Evolutionary conservation across 2,797 vertebrate genomes (phyloP).

Genomic region (Cryptoblepharus egeriae): DNA sequence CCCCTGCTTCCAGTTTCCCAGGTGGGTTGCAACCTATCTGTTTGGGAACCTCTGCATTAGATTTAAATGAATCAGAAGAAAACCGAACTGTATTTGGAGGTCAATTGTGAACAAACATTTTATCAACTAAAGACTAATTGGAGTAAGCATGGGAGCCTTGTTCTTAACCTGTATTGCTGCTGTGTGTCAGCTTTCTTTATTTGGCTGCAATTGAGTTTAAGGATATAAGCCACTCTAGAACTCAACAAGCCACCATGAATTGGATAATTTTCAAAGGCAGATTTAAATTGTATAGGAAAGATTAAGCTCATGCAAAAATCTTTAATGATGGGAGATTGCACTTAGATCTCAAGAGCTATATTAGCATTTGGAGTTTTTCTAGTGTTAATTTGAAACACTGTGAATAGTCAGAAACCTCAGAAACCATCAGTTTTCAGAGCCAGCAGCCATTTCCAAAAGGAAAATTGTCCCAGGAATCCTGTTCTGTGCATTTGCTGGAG

Average conservation of each 20-base stretch:
- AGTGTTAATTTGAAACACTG: slow-evolving; percentile 3
- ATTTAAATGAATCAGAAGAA: background rate
- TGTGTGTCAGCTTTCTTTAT: background rate
- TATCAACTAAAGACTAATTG: background rate
- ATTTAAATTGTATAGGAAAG: background rate
- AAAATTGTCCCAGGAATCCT: too few relatives aligned
- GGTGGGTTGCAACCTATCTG: too few relatives aligned
- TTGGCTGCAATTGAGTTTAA: background rate
- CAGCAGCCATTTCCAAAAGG: background rate
- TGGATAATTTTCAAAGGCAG: background rate
- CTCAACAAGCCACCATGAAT: background rate
- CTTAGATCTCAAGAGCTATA: background rate
- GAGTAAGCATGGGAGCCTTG: background rate
- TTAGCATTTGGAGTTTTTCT: background rate
- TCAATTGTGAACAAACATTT: background rate
- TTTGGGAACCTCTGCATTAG: background rate
- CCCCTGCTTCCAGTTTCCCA: too few relatives aligned
- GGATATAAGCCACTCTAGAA: background rate
- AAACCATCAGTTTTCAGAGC: background rate
- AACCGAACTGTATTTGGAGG: background rate
- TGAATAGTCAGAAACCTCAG: background rate
- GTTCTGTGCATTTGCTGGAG: too few relatives aligned
- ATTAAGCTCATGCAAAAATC: background rate
- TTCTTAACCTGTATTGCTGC: background rate
- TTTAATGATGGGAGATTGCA: background rate